Percentiles rank a stretch among this genome's conserved stretches.
Evolutionary conservation across 2,113 vertebrate species (phyloP).

Genomic region (Dicerorhinus sumatrensis): DNA sequence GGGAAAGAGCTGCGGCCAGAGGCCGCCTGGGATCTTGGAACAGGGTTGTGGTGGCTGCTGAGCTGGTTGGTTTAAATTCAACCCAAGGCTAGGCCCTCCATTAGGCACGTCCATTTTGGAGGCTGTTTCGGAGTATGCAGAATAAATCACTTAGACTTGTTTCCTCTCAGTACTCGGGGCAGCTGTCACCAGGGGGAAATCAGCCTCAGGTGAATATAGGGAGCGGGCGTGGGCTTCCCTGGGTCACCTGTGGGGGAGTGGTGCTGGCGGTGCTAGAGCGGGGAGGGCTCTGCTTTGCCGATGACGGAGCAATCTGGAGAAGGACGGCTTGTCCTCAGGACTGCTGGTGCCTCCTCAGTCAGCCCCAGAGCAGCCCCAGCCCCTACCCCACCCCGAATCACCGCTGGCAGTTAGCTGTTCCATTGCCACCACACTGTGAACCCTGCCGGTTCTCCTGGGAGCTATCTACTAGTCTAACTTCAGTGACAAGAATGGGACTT

Average conservation of each 20-base stretch:
- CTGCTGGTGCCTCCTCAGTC: rapidly evolving
- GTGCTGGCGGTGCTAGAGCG: rapidly evolving
- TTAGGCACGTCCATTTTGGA: not conserved
- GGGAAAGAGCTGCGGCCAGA: not conserved
- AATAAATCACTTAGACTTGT: not conserved
- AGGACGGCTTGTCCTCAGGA: not conserved
- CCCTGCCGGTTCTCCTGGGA: too few species aligned
- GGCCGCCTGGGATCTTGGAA: not conserved
- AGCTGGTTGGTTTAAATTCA: not conserved
- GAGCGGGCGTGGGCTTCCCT: not conserved
- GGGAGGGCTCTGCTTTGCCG: too few species aligned
- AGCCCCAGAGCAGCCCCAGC: not conserved
- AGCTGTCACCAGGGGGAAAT: too few species aligned
- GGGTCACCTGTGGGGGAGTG: too few species aligned
- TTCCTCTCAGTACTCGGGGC: too few species aligned
- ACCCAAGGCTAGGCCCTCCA: not conserved
- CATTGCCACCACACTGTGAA: rapidly evolving
- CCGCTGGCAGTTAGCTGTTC: rapidly evolving
- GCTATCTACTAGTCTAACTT: not conserved
- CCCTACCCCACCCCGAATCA: not conserved
- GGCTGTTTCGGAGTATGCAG: not conserved
- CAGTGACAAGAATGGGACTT: not conserved
- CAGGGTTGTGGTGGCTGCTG: not conserved
- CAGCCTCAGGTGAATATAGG: not conserved
- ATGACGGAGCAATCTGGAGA: too few species aligned